A percentile compares a stretch with the other conserved stretches of the same genome.
Conservation (phyloP, 2,888 invertebrate species). For the Xestia sexstrigata region DNA sequence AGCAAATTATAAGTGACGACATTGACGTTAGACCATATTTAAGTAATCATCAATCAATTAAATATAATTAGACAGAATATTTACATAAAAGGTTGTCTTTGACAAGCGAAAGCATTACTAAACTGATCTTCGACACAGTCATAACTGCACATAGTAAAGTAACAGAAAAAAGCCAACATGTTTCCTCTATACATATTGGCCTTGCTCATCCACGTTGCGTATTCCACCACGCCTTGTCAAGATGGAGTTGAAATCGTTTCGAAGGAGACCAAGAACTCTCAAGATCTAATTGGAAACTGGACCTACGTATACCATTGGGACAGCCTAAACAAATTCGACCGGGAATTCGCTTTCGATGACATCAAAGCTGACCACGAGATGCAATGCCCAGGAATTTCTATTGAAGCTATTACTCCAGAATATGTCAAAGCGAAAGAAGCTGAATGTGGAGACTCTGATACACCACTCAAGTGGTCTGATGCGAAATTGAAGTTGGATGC, state of each 20-base stretch:
- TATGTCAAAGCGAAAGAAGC: conserved; percentile 27
- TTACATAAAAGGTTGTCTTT: background rate
- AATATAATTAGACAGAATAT: background rate
- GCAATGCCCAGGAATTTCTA: conserved; percentile 41
- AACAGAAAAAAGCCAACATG: conserved; percentile 24
- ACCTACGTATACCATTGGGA: conserved; percentile 59
- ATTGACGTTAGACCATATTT: background rate
- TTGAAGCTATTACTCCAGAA: conserved; percentile 27
- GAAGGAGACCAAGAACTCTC: conserved; percentile 14
- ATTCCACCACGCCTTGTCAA: conserved; percentile 29
- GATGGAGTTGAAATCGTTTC: conserved; percentile 46
- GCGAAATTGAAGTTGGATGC: conserved; percentile 45
- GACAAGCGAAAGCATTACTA: background rate
- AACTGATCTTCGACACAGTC: background rate
- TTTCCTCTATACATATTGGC: conserved; percentile 20
- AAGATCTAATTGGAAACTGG: conserved; percentile 56
- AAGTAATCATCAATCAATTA: background rate
- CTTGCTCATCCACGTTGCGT: conserved; percentile 33
- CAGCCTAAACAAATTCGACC: conserved; percentile 25
- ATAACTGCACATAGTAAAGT: background rate
- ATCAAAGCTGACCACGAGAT: background rate
- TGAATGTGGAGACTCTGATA: conserved; percentile 24
- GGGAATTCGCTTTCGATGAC: conserved; percentile 21
- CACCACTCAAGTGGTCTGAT: conserved; percentile 54
- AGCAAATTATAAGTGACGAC: too few species aligned